Evolutionary conservation across 2,797 vertebrate species (phyloP), one percentile per base, ranked within the genome.

Genomic region (Perdix hodgsoniae): DNA sequence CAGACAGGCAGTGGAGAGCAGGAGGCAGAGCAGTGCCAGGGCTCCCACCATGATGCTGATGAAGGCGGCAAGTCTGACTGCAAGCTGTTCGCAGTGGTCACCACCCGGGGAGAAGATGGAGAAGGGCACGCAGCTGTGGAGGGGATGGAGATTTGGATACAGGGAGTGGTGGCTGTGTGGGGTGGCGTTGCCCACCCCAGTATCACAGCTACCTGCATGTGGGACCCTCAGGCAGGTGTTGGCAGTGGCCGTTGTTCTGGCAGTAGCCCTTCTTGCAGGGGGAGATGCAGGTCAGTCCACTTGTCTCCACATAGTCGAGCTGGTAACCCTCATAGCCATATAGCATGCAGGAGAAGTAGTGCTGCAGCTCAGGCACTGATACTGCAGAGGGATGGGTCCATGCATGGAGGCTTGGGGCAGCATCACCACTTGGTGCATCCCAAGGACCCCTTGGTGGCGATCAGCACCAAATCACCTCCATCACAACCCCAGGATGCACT

Each of bases 31-130:
- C 90, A 96, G 92, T 1, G 96, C 95, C 94, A 98, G 79, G 23
- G 95, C 45, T 73, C 97, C 97, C 66, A 98, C 91, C 66, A 98
- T 45, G 92, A 98, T 97, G 47, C 97, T 95, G 0, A 98, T 95
- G 93, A 97, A 98, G 5, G 97, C 96, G 0, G 79, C 9, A 0
- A 96, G 94, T 76, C 95, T 96, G 93, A 98, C 1, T 33, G 97
- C 90, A 45, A 98, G 85, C 26, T 31, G 35, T 70, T 98, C 95
- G 0, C 97, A 98, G 33, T 0, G 96, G 6, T 70, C 1, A 0
- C 98, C 98, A 0, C 86, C 44, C 1, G 96, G 76, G 3, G 59
- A 84, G 83, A 97, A 98, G 90, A 98, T 95, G 89, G 97, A 96
- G 94, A 95, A 98, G 24, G 96, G 72, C 60, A 65, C 29, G 54